Conservation (phyloP, 2,113 vertebrate genomes). For the Salminus brasiliensis region DNA sequence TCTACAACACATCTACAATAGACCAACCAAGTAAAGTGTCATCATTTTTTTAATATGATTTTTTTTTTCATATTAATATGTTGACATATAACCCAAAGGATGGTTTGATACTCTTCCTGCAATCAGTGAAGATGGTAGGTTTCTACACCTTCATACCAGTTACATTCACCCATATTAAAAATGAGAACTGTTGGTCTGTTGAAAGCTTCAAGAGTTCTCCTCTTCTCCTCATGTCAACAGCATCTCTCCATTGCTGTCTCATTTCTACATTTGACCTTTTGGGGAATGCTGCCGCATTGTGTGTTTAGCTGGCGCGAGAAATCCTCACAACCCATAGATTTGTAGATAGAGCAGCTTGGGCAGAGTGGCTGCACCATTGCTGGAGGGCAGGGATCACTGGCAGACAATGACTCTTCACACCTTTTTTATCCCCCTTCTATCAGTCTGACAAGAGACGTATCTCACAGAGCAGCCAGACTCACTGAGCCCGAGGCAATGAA, state of each 20-base stretch:
- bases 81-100: too few species aligned
- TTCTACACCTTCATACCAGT: not conserved
- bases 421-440: conserved; percentile 30
- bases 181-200: not conserved
- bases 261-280: not conserved
- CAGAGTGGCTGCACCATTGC: not conserved
- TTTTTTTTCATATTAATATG: too few species aligned
- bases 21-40: too few species aligned
- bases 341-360: not conserved
- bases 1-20: too few species aligned
- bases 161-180: not conserved
- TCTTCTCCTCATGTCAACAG: not conserved
- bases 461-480: conserved; percentile 47
- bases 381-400: conserved; percentile 38
- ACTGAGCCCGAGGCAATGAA: conserved; percentile 29
- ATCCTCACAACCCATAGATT: not conserved
- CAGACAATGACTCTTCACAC: conserved; percentile 58
- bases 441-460: conserved; percentile 50
- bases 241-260: not conserved
- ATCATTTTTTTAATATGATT: too few species aligned
- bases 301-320: conserved; percentile 8
- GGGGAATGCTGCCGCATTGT: not conserved
- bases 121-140: too few species aligned
- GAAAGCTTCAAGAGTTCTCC: not conserved
- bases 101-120: too few species aligned